Evolutionary conservation across 2,888 invertebrate genomes (phyloP).

Genomic region (Acronicta psi): DNA sequence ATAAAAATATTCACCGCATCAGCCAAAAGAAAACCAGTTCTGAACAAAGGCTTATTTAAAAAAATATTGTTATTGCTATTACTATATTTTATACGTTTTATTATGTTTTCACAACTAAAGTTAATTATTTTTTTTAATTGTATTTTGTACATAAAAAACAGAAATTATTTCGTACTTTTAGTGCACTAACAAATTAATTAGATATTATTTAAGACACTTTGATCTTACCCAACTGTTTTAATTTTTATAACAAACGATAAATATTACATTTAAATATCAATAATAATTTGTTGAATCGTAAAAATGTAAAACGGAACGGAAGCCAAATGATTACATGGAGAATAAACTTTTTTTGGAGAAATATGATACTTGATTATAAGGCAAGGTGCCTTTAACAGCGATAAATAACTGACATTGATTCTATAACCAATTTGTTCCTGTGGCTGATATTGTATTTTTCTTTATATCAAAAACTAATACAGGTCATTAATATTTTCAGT

Average conservation of each 20-base stretch:
- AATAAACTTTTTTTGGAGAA: constrained; percentile 47
- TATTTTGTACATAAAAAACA: constrained; percentile 28
- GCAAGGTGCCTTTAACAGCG: constrained; percentile 27
- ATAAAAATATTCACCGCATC: no score
- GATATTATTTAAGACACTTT: constrained; percentile 32
- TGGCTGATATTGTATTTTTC: no score
- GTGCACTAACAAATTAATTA: constrained; percentile 31
- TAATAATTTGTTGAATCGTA: constrained; percentile 49
- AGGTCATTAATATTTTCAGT: no score
- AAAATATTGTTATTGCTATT: no score
- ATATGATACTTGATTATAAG: constrained; percentile 33
- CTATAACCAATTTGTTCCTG: not conserved
- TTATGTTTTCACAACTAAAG: constrained; percentile 6
- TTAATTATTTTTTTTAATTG: constrained; percentile 6
- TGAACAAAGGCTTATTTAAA: no score
- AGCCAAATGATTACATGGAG: constrained; percentile 57
- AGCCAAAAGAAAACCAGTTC: no score
- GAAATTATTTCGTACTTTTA: constrained; percentile 30
- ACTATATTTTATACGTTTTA: constrained; percentile 12
- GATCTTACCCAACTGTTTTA: constrained; percentile 29
- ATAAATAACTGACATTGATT: not conserved
- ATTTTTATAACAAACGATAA: constrained; percentile 36
- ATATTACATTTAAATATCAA: constrained; percentile 44
- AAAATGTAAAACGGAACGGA: constrained; percentile 61
- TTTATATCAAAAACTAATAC: no score